These are phyloP conservation scores for Metaphire vulgaris DNA, from an alignment of 1,140 invertebrate genomes.

Conservation along the genomic window DNA sequence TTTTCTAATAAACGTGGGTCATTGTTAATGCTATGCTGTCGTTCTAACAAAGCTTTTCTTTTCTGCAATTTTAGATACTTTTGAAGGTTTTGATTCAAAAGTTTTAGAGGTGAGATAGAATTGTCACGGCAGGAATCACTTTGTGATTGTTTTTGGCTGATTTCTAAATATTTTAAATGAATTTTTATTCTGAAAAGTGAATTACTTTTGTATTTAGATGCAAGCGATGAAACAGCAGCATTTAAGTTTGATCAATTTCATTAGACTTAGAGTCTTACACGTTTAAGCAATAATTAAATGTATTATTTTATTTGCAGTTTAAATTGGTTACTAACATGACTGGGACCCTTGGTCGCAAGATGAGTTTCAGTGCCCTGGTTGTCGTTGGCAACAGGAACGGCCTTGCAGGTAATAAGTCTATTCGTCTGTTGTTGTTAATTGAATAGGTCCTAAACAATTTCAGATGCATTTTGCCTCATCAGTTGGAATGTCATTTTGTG, in stretches of 20 bases:
- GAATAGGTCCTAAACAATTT: background rate
- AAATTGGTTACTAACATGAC: conserved; percentile 78
- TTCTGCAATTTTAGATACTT: conserved; percentile 69
- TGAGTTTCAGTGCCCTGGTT: conserved; percentile 62
- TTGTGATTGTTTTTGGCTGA: too few relatives aligned
- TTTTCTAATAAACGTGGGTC: too few relatives aligned
- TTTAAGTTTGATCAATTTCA: too few relatives aligned
- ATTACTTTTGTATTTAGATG: too few relatives aligned
- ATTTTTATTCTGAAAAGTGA: too few relatives aligned
- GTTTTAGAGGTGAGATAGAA: conserved; percentile 70
- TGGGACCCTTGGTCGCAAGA: conserved; percentile 70
- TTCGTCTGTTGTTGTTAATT: background rate
- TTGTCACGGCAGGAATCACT: too few relatives aligned
- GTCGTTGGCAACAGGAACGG: conserved; percentile 86
- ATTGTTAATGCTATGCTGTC: too few relatives aligned
- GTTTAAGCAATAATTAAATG: too few relatives aligned
- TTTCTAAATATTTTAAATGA: too few relatives aligned
- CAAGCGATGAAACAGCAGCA: too few relatives aligned
- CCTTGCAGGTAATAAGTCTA: conserved; percentile 58
- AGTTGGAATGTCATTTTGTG: background rate
- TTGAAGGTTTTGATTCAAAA: conserved; percentile 79
- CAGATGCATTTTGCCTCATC: background rate
- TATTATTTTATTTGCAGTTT: conserved; percentile 50
- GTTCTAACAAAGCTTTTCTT: too few relatives aligned
- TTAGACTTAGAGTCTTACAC: too few relatives aligned